phyloP scores from a whole-genome alignment of 2,797 vertebrate species.

The Sebastes hubbsi region DNA sequence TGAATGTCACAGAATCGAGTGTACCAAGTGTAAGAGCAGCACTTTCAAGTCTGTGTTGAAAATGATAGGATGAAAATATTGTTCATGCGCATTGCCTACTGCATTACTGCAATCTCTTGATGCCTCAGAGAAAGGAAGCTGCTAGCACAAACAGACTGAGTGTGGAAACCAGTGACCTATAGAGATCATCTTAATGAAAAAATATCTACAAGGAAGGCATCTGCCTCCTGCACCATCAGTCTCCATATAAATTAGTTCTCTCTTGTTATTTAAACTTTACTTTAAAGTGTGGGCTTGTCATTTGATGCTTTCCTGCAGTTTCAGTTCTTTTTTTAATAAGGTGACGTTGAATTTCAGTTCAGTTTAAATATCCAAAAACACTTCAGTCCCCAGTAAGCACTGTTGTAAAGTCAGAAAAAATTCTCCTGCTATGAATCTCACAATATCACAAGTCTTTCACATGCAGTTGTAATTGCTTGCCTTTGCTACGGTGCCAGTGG shows the following conservation, averaged over 20 bases:
- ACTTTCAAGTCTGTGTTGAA: not conserved
- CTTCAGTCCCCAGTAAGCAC: not conserved
- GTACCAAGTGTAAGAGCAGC: no score
- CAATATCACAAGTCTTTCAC: not conserved
- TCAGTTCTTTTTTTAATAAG: not conserved
- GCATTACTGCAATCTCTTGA: not conserved
- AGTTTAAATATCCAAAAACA: not conserved
- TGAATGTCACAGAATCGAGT: not conserved
- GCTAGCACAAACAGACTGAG: not conserved
- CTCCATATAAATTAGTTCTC: not conserved
- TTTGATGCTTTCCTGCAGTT: not conserved
- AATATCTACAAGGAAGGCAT: not conserved
- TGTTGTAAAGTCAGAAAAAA: not conserved
- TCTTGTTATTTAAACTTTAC: not conserved
- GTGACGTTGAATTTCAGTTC: slow-evolving; percentile 16
- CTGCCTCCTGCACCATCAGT: no score
- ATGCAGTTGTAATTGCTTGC: not conserved
- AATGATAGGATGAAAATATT: not conserved
- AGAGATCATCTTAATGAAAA: not conserved
- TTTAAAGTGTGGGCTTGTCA: not conserved
- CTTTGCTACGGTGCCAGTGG: not conserved
- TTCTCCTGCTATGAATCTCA: not conserved
- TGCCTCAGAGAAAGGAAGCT: not conserved
- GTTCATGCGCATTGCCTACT: not conserved
- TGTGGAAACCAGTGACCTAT: not conserved